Evolutionary conservation across 2,113 vertebrate species (phyloP).

Genomic region (Epinephelus fuscoguttatus): DNA sequence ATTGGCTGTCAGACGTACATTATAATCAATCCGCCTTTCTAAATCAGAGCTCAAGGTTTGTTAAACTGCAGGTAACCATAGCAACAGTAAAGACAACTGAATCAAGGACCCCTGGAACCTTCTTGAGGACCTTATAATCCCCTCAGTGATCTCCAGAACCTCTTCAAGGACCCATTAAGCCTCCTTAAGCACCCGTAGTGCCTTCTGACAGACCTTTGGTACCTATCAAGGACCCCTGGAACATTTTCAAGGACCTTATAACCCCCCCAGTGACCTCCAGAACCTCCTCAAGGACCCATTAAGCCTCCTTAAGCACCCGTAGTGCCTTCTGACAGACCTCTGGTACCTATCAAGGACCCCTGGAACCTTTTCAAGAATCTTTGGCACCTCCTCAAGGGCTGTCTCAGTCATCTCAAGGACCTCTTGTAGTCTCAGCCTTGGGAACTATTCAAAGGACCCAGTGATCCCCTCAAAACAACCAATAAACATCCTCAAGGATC

Average conservation of each 20-base stretch:
- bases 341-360: background rate
- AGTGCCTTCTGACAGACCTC: background rate
- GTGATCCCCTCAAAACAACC: no score
- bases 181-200: background rate
- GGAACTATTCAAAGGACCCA: no score
- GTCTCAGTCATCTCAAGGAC: no score
- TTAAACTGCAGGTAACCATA: constrained; percentile 27
- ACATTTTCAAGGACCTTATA: background rate
- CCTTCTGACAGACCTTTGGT: background rate
- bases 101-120: constrained; percentile 2
- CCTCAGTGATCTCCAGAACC: background rate
- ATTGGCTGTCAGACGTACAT: constrained; percentile 30
- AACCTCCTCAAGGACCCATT: background rate
- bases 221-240: background rate
- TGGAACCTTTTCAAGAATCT: background rate
- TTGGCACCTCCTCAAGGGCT: no score
- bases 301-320: background rate
- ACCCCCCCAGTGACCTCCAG: background rate
- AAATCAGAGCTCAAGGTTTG: constrained; percentile 2
- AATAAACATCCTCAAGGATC: no score
- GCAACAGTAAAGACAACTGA: constrained; percentile 12
- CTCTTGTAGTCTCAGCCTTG: no score
- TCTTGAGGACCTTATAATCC: background rate
- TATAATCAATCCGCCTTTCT: background rate
- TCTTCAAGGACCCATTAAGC: background rate